phyloP scores from a whole-genome alignment of 35 echinoderm and acorn worm species.

The Ophioderma brevispina region DNA sequence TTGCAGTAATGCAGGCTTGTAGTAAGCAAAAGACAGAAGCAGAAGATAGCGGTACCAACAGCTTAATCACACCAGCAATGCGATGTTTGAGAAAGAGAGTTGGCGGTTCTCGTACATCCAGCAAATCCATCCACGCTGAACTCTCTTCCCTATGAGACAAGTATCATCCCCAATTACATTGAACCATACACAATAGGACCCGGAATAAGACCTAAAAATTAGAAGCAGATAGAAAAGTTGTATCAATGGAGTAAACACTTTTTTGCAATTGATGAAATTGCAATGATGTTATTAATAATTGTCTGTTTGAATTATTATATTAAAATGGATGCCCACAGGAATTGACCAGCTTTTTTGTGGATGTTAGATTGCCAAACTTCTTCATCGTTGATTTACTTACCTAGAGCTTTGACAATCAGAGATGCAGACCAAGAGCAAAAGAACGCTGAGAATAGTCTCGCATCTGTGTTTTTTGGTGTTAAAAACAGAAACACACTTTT shows the following conservation, averaged over 20 bases:
- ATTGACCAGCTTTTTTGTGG: too few relatives aligned
- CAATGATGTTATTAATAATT: too few relatives aligned
- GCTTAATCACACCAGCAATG: not conserved
- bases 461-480: too few relatives aligned
- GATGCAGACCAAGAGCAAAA: constrained; percentile 45
- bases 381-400: constrained; percentile 49
- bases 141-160: constrained; percentile 42
- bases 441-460: constrained; percentile 32
- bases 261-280: too few relatives aligned
- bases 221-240: not conserved
- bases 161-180: constrained; percentile 33
- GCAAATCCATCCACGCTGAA: constrained; percentile 29
- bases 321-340: too few relatives aligned
- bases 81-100: constrained; percentile 23
- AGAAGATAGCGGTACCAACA: not conserved
- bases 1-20: not conserved
- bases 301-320: too few relatives aligned
- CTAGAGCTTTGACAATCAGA: constrained; percentile 30
- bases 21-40: not conserved
- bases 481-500: too few relatives aligned
- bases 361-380: too few relatives aligned
- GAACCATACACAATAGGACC: constrained; percentile 52
- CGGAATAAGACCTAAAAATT: constrained; percentile 24
- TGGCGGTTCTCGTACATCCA: constrained; percentile 45
- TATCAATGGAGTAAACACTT: too few relatives aligned